Evolutionary conservation across 2,113 vertebrate species (phyloP).

Genomic region (Macrotus californicus): DNA sequence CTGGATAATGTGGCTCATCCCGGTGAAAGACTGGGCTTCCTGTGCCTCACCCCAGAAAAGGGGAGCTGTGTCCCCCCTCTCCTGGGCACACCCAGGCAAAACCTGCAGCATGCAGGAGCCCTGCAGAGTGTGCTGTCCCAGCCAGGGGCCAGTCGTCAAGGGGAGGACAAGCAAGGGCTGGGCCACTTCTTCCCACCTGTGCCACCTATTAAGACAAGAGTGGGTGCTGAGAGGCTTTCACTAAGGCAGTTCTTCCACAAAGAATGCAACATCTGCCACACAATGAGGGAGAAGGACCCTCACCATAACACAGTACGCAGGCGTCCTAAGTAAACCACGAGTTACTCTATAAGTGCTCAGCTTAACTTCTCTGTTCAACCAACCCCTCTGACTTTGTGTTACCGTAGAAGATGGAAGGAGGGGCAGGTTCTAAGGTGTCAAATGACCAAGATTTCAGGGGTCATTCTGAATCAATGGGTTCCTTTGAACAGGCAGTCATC

Average conservation of each 20-base stretch:
- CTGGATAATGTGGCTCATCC: background rate
- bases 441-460: background rate
- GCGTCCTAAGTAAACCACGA: background rate
- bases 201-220: background rate
- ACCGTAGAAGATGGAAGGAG: background rate
- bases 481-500: background rate
- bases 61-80: background rate
- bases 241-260: background rate
- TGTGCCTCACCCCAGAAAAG: background rate
- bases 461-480: background rate
- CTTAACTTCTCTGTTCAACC: background rate
- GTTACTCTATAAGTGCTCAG: background rate
- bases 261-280: background rate
- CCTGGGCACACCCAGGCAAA: background rate
- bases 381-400: background rate
- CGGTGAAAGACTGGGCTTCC: background rate
- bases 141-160: background rate
- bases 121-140: no score
- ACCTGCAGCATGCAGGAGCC: background rate
- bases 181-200: background rate
- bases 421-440: background rate
- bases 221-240: background rate
- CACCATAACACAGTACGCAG: no score
- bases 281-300: background rate
- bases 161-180: no score